phyloP scores from a whole-genome alignment of 2,888 invertebrate genomes.

The Papilio protenor region DNA sequence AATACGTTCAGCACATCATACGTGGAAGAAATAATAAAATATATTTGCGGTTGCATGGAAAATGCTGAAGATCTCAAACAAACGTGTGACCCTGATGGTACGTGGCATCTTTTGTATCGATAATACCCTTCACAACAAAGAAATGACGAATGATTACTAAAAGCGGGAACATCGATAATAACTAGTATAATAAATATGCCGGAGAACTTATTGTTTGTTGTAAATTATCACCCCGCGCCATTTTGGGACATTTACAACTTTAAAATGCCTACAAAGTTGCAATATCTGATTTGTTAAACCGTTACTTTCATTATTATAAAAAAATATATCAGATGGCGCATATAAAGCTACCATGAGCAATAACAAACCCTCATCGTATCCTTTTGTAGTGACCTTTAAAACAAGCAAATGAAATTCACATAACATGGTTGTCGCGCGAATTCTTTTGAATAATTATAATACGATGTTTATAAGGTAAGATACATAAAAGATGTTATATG shows the following conservation, averaged over 20 bases:
- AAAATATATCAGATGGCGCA: neutral
- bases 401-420: neutral
- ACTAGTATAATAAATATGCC: slow-evolving; percentile 54
- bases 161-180: slow-evolving; percentile 51
- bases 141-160: slow-evolving; percentile 61
- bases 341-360: neutral
- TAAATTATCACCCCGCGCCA: slow-evolving; percentile 17
- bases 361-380: neutral
- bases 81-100: slow-evolving; percentile 63
- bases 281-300: neutral
- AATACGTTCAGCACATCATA: slow-evolving; percentile 36
- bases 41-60: slow-evolving; percentile 55
- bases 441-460: neutral
- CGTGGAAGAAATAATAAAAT: slow-evolving; percentile 48
- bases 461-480: neutral
- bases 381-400: neutral
- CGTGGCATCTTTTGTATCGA: slow-evolving; percentile 63
- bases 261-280: neutral
- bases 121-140: slow-evolving; percentile 63
- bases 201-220: slow-evolving; percentile 11
- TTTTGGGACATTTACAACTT: neutral
- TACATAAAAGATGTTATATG: neutral
- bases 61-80: slow-evolving; percentile 56
- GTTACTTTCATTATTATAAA: neutral
- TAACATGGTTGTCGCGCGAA: neutral